Evolutionary conservation across 1,140 invertebrate genomes (phyloP).

Genomic region (Sipha flava): DNA sequence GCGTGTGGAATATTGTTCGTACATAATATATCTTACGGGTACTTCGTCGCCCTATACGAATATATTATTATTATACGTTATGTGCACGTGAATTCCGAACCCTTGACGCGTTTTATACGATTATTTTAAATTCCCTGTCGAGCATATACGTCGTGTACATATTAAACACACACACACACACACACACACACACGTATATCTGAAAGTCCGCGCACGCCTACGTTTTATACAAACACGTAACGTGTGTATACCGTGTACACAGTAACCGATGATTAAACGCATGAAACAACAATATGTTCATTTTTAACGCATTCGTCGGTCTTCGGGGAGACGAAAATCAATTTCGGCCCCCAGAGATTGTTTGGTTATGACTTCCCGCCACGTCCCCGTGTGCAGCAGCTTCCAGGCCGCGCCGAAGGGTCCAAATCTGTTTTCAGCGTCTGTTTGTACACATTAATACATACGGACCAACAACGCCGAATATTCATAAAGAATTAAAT

Average conservation of each 20-base stretch:
- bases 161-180: no score
- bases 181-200: background rate
- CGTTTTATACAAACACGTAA: no score
- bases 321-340: slow-evolving; percentile 21
- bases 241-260: background rate
- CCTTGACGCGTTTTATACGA: slow-evolving; percentile 11
- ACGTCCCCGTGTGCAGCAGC: background rate
- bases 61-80: background rate
- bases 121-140: slow-evolving; percentile 3
- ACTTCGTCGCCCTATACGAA: background rate
- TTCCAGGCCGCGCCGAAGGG: background rate
- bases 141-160: no score
- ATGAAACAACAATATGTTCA: slow-evolving; percentile 29
- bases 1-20: background rate
- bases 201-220: background rate
- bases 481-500: slow-evolving; percentile 9
- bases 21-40: background rate
- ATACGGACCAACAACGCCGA: background rate
- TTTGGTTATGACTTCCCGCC: slow-evolving; percentile 23
- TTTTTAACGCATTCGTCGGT: slow-evolving; percentile 14
- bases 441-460: background rate
- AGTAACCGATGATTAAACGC: slow-evolving; percentile 26
- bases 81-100: slow-evolving; percentile 1
- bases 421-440: background rate
- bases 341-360: slow-evolving; percentile 18